Evolutionary conservation across 64 coral and sea anemone species (phyloP).

Genomic region (Stylophora pistillata): DNA sequence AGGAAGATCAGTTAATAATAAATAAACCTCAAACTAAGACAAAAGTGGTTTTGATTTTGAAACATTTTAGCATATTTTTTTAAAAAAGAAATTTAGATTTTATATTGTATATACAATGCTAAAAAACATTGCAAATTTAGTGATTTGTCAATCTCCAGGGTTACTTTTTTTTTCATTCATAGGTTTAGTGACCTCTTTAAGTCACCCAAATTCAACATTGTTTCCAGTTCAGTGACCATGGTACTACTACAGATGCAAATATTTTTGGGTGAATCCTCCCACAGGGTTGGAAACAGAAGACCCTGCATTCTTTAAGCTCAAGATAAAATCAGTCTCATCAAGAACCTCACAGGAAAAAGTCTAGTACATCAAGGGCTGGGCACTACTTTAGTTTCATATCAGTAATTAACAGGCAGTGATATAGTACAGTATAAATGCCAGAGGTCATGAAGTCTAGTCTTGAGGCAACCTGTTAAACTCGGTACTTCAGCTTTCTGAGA

Average conservation of each 20-base stretch:
- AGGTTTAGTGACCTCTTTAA: constrained; percentile 16
- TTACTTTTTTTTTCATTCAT: background rate
- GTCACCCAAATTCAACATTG: background rate
- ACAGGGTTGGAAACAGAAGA: background rate
- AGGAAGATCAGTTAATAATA: background rate
- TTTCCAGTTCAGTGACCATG: constrained; percentile 29
- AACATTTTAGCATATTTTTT: too few species aligned
- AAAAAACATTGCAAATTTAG: background rate
- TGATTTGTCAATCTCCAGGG: background rate
- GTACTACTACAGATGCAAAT: background rate
- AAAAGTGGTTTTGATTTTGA: background rate
- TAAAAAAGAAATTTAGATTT: too few species aligned
- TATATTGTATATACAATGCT: too few species aligned
- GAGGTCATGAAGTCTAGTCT: too few species aligned
- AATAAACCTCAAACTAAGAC: background rate
- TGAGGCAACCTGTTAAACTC: background rate
- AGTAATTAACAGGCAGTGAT: too few species aligned
- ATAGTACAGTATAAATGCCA: too few species aligned
- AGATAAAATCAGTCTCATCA: background rate
- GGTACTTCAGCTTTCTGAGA: background rate
- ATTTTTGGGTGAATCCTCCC: constrained; percentile 17
- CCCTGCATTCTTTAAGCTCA: background rate
- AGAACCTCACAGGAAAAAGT: background rate
- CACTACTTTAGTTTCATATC: too few species aligned
- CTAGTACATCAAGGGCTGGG: background rate